These are phyloP conservation scores for Amphipyra tragopoginis DNA, from an alignment of 2,888 invertebrate genomes.

Conservation along the genomic window DNA sequence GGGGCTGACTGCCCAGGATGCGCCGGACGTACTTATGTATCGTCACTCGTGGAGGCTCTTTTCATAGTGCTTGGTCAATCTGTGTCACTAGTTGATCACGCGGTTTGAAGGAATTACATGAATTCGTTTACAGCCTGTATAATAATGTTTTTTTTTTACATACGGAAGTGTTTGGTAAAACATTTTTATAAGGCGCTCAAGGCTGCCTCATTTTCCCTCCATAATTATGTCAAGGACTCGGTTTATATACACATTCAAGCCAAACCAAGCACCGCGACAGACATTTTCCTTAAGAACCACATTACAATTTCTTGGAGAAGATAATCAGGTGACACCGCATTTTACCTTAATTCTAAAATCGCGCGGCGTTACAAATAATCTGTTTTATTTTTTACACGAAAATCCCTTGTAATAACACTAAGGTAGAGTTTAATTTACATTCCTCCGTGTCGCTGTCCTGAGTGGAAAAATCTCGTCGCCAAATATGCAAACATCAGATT, in stretches of 20 bases:
- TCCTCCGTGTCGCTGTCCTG: conserved; percentile 3
- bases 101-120: too few species aligned
- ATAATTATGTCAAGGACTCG: conserved; percentile 24
- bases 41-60: too few species aligned
- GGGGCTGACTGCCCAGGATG: too few species aligned
- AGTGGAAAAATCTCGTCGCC: conserved; percentile 16
- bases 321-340: conserved; percentile 19
- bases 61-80: too few species aligned
- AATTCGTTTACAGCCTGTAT: too few species aligned
- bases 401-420: conserved; percentile 2
- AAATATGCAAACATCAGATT: conserved; percentile 46
- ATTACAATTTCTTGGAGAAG: conserved; percentile 20
- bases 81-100: too few species aligned
- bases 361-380: conserved; percentile 1
- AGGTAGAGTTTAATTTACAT: conserved; percentile 32
- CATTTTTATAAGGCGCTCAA: neutral
- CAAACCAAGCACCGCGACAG: neutral
- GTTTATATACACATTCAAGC: conserved; percentile 27
- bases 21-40: too few species aligned
- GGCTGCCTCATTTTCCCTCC: neutral
- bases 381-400: neutral
- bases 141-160: too few species aligned
- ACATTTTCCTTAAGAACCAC: conserved; percentile 26
- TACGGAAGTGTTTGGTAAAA: neutral
- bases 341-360: conserved; percentile 3